Base-by-base conservation (phyloP, 2,113 vertebrate species). In the Antechinus stuartii region DNA sequence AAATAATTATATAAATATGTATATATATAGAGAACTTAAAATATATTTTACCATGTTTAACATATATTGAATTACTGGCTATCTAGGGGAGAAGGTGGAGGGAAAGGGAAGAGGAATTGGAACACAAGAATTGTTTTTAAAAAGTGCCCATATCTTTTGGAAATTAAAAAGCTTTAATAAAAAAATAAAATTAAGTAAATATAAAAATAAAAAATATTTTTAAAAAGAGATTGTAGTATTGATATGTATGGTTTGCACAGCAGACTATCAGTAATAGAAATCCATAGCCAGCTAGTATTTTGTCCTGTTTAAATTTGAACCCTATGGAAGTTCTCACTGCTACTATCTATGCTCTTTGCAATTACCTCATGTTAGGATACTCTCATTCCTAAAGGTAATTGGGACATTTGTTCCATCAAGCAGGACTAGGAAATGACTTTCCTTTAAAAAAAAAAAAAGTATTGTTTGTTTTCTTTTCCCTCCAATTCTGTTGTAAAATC, bases 401-500 rank as follows among this genome's bases (percentile, higher is more conserved):
- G 91, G 93, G 92, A 55, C 52, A 92, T 55, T 49, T 91, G 49
- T 54, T 47, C 0, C 26, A 89, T 23, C 42, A 93, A 50, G 27
- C 24, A 94, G 92, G 5, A 0, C 0, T 52, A 24, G 94, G 92
- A 93, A 92, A 91, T 94, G 90, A 94, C 97, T 84, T 97, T 2
- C 6, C 42, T 68, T 68, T 16, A 10, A 61, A 76, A 76, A 76
- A 52, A 52, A 10, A 52, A 52, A 52, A 52, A 11, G 50, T 52
- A 52, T 52, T 10, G 10, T 47, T 47, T 76, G 35, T 19, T 42
- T 16, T 22, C 8, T 84, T 84, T 42, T 42, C 76, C 50, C 19
- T 97, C 92, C 94, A 97, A 93, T 94, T 97, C 54, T 57, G 27
- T 61, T 90, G 96, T 94, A 94, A 89, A 96, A 95, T 14, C 93